These are phyloP conservation scores for Gracilinanus agilis DNA, from an alignment of 2,113 vertebrate genomes.

Conservation along the genomic window DNA sequence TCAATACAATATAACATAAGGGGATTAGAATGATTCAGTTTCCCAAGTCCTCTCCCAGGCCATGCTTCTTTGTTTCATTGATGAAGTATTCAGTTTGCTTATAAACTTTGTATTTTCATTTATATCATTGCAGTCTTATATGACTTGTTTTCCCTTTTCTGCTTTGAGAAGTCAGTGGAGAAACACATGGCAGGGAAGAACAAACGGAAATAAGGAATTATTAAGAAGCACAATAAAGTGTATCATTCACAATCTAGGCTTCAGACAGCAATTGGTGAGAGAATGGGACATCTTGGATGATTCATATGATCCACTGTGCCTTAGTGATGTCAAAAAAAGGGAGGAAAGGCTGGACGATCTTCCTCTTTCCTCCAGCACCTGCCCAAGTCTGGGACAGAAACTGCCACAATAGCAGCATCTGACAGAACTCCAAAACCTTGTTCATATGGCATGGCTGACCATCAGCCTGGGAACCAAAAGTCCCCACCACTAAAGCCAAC, in stretches of 20 bases:
- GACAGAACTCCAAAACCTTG: too few relatives aligned
- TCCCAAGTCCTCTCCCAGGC: too few relatives aligned
- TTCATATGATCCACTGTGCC: background rate
- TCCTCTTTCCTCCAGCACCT: too few relatives aligned
- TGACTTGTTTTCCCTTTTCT: background rate
- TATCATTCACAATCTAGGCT: background rate
- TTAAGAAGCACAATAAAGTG: background rate
- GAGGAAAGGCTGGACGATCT: too few relatives aligned
- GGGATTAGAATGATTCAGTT: too few relatives aligned
- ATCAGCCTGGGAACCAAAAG: too few relatives aligned
- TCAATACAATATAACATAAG: too few relatives aligned
- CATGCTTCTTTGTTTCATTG: too few relatives aligned
- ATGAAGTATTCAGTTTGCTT: background rate
- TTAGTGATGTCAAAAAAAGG: background rate
- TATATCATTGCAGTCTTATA: background rate
- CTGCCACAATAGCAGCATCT: too few relatives aligned
- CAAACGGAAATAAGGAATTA: background rate
- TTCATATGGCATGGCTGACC: too few relatives aligned
- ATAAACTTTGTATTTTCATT: background rate
- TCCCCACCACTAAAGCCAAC: too few relatives aligned
- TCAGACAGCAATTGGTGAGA: background rate
- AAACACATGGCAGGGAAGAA: background rate
- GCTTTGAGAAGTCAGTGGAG: background rate
- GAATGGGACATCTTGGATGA: background rate
- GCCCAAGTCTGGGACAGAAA: too few relatives aligned